Evolutionary conservation across 2,888 invertebrate species (phyloP).

Genomic region (Cataglyphis livida): DNA sequence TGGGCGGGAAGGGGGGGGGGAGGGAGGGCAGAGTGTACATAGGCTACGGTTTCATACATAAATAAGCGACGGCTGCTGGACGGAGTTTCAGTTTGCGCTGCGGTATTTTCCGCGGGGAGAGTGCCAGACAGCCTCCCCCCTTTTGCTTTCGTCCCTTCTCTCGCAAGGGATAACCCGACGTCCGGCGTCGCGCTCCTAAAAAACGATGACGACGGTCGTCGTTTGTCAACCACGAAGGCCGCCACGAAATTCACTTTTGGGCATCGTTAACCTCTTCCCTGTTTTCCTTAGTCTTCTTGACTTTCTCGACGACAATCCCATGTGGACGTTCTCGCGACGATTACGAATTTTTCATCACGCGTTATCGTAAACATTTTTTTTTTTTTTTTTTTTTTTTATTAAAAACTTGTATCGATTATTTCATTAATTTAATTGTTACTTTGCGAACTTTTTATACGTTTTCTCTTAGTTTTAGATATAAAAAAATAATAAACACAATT

Average conservation of each 20-base stretch:
- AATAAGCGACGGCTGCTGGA: constrained; percentile 72
- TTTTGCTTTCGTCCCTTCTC: constrained; percentile 6
- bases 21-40: constrained; percentile 52
- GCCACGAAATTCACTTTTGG: constrained; percentile 46
- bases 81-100: constrained; percentile 74
- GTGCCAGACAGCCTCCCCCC: constrained; percentile 58
- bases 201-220: constrained; percentile 45
- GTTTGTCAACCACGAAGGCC: constrained; percentile 14
- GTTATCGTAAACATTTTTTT: not conserved
- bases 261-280: not conserved
- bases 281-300: not conserved
- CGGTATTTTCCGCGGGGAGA: constrained; percentile 72
- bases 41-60: constrained; percentile 77
- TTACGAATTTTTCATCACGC: not conserved
- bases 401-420: not conserved
- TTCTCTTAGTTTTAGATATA: not conserved
- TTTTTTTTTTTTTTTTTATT: too few species aligned
- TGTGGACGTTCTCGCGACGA: not conserved
- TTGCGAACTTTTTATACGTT: not conserved
- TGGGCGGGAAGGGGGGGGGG: too few species aligned
- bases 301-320: not conserved
- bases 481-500: not conserved
- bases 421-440: not conserved
- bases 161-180: constrained; percentile 45
- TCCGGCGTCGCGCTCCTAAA: constrained; percentile 46